A percentile compares a stretch with the other conserved stretches of the same genome.
Evolutionary conservation across 2,797 vertebrate genomes (phyloP).

Genomic region (Nannoperca obscura): DNA sequence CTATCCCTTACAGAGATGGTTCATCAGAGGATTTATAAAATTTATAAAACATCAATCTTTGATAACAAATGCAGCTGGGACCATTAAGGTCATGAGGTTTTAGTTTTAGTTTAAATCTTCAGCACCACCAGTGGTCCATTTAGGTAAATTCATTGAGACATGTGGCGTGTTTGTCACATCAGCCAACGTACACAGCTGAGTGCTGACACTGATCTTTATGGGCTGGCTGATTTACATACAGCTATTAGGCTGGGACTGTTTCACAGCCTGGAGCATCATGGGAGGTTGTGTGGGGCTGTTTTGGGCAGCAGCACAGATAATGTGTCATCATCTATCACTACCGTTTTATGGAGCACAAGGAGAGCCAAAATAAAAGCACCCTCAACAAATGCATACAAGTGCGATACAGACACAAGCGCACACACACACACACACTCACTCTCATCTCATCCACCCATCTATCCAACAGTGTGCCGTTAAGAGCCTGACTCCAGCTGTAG

Average conservation of each 20-base stretch:
- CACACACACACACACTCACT: conserved; percentile 10
- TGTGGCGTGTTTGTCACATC: conserved; percentile 70
- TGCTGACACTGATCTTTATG: conserved; percentile 83
- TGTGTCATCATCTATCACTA: conserved; percentile 77
- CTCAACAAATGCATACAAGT: conserved; percentile 66
- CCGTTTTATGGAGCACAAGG: conserved; percentile 66
- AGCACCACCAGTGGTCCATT: conserved; percentile 55
- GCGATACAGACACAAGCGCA: conserved; percentile 21
- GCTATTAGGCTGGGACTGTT: conserved; percentile 73
- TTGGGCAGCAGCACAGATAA: conserved; percentile 67
- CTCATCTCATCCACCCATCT: conserved; percentile 67
- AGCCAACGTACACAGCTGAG: conserved; percentile 76
- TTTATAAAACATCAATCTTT: not conserved
- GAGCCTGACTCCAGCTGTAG: conserved; percentile 94
- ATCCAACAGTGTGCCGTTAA: conserved; percentile 82
- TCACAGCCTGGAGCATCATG: conserved; percentile 75
- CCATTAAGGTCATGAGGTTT: conserved; percentile 19
- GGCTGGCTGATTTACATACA: conserved; percentile 80
- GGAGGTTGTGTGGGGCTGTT: conserved; percentile 66
- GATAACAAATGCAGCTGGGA: conserved; percentile 23
- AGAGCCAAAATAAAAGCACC: conserved; percentile 67
- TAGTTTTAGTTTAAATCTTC: conserved; percentile 38
- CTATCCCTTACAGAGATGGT: not conserved
- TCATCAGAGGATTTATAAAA: conserved; percentile 17
- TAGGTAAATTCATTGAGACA: conserved; percentile 70